Conservation (phyloP, 2,113 vertebrate species). For the Hemiscyllium ocellatum region DNA sequence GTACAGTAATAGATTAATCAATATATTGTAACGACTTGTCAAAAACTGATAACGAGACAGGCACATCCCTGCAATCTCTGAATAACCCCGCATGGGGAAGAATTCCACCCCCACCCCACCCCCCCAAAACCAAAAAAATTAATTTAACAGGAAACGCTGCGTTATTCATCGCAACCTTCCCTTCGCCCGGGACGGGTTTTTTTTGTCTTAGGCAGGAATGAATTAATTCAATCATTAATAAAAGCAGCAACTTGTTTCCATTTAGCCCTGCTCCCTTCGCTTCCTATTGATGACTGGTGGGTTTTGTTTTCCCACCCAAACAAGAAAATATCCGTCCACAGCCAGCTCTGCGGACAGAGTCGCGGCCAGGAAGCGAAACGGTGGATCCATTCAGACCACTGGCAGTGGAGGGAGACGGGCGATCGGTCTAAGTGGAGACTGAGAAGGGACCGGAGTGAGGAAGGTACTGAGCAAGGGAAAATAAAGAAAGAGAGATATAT, state of each 20-base stretch:
- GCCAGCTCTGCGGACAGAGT: background rate
- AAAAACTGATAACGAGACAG: background rate
- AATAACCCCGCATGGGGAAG: background rate
- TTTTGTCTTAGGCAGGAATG: background rate
- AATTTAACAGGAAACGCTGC: background rate
- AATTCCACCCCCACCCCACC: background rate
- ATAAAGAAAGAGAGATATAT: background rate
- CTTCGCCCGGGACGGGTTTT: background rate
- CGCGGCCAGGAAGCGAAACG: background rate
- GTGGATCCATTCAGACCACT: background rate
- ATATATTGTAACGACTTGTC: conserved; percentile 13
- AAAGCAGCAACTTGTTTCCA: background rate
- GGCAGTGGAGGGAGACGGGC: background rate
- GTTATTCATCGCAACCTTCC: background rate
- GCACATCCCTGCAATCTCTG: background rate
- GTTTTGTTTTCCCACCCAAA: background rate
- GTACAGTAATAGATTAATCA: conserved; percentile 16
- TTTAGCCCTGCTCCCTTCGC: background rate
- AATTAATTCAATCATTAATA: background rate
- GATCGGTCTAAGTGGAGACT: background rate
- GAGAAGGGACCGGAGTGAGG: background rate
- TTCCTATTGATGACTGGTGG: background rate
- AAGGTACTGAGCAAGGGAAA: background rate
- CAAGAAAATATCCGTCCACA: background rate
- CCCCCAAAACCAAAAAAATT: background rate